Base-by-base conservation (phyloP, 1,140 invertebrate species). In the Grapholita molesta region DNA sequence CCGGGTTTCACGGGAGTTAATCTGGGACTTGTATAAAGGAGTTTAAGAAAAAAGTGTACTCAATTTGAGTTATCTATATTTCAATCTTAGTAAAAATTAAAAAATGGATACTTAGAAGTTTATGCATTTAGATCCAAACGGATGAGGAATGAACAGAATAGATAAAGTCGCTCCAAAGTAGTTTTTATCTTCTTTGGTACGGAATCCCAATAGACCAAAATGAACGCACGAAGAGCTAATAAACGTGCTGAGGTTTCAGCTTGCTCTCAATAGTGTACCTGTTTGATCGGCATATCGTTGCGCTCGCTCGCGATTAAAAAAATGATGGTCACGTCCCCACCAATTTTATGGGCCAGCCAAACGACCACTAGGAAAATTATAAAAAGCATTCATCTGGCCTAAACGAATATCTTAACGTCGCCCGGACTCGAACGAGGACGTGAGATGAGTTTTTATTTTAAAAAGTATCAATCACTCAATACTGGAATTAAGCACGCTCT, bases 301-400 rank as follows among this genome's bases (percentile, higher is more conserved):
- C 73, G 79, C 75, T 70, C 75, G 76, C 70, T 66, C 71, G 66
- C 57, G 33, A 71, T 73, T 78, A 78, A 88, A 90, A 90, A 86
- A 82, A 79, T 78, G 71, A 85, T 88, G 71, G 82, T 88, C 88
- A 90, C 88, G 88, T 87, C 73, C 75, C 79, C 82, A 86, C 86
- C 82, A 90, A 87, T 88, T 90, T 85, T 83, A 90, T 89, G 78
- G 84, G 80, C 70, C 74, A 79, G 67, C 76, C 72, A 77, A 81
- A 77, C 71, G 77, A 79, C 75, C 77, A 79, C 78, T 68, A 79
- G 74, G 74, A 73, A 80, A 83, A 80, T 86, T 79, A 74, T 86
- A 86, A 82, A 82, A 83, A 84, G 71, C 79, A 78, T 78, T 78
- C 76, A 79, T 82, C 83, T 80, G 76, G 76, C 75, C 78, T 80